Conservation (phyloP, 2,797 vertebrate genomes). For the Gymnothorax javanicus region DNA sequence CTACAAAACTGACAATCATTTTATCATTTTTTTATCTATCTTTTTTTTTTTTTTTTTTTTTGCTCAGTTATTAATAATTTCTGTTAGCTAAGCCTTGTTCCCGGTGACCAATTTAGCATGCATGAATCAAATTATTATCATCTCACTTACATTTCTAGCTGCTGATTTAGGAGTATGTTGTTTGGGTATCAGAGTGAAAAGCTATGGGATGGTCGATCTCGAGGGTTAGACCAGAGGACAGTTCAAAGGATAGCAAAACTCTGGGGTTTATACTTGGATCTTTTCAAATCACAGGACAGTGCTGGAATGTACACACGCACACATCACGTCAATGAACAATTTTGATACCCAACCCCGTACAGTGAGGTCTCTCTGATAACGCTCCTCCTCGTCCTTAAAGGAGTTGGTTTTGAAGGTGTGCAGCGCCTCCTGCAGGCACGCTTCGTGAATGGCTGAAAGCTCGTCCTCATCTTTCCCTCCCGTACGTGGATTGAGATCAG, state of each 20-base stretch:
- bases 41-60: too few species aligned
- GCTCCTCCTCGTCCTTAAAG: slow-evolving; percentile 51
- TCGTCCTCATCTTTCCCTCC: slow-evolving; percentile 24
- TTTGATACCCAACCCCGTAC: slow-evolving; percentile 23
- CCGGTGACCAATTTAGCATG: too few species aligned
- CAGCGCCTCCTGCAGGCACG: slow-evolving; percentile 48
- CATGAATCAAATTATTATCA: too few species aligned
- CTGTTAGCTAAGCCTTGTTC: too few species aligned
- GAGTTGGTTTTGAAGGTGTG: slow-evolving; percentile 49
- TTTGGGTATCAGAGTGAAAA: too few species aligned
- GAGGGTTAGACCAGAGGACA: too few species aligned
- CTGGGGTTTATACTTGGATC: neutral
- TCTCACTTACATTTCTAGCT: too few species aligned
- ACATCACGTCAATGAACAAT: neutral
- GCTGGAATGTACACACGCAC: neutral
- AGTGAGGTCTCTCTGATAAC: slow-evolving; percentile 44
- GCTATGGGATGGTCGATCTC: too few species aligned
- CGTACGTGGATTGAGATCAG: neutral
- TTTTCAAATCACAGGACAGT: neutral
- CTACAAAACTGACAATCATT: too few species aligned
- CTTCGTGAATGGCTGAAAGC: slow-evolving; percentile 57
- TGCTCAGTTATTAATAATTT: too few species aligned
- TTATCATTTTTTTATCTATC: too few species aligned
- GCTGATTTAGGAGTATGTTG: too few species aligned
- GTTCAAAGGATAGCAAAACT: neutral